Base-by-base conservation (phyloP, 2,797 vertebrate genomes). In the Sebastes alutus region DNA sequence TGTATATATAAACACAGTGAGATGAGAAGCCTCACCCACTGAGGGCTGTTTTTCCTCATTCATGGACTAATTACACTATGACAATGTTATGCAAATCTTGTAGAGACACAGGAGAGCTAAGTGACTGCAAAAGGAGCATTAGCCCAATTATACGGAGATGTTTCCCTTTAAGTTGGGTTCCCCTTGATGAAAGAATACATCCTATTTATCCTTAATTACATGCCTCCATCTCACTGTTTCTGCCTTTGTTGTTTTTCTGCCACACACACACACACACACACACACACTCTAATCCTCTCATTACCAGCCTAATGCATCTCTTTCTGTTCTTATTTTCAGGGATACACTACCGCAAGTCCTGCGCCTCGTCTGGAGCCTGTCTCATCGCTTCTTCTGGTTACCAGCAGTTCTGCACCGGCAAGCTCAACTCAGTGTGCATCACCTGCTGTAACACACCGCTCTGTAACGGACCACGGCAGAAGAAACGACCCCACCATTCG, bases 381-480 rank as follows among this genome's bases (percentile, higher is more conserved):
- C 97, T 99, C 78, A 99, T 99, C n/a, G 96, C 98, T 62, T 99
- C 98, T 0, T 98, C 98, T 0, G 98, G 98, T 32, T 99, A 99
- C 96, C 98, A 99, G 92, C 98, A 98, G 95, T 99, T 99, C 92
- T 99, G 98, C 83, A 98, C 97, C 0, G 97, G 98, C 73, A 98
- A 97, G 92, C 95, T 99, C 87, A 97, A 98, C 95, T 99, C 98
- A 0, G 98, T 99, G 58, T 99, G 98, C 82, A 99, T 99, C 95
- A 97, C 96, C 93, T 99, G 98, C 96, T 99, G 98, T 72, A 98
- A 97, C 95, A 98, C 97, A 0, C 96, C 98, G 0, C 97, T 99
- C 73, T 99, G 98, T 90, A 99, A 99, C 0, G 98, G 98, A 12
- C 97, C 97, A 0, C 83, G 88, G 20, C 92, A 88, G 75, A 93